Evolutionary conservation across 2,888 invertebrate genomes (phyloP).

Genomic region (Elegia similella): DNA sequence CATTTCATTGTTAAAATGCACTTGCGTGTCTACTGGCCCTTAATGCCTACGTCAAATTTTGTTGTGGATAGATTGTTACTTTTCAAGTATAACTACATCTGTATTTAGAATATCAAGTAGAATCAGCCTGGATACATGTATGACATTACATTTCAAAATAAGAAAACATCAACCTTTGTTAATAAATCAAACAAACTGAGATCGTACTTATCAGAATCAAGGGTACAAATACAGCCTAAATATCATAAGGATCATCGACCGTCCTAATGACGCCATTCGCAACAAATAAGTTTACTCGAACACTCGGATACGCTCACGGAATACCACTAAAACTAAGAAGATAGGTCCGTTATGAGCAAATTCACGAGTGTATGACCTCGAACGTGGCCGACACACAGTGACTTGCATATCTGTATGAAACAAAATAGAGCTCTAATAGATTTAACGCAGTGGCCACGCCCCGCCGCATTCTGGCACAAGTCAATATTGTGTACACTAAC

Average conservation of each 20-base stretch:
- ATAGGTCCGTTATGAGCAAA: constrained; percentile 56
- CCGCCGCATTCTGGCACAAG: constrained; percentile 58
- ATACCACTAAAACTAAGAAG: constrained; percentile 58
- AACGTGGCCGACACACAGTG: constrained; percentile 40
- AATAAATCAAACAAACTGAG: too few relatives aligned
- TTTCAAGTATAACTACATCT: too few relatives aligned
- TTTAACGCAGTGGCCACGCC: constrained; percentile 54
- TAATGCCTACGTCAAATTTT: too few relatives aligned
- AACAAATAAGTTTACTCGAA: constrained; percentile 55
- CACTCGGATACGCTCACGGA: constrained; percentile 51
- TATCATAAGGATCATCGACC: constrained; percentile 10
- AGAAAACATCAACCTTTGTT: too few relatives aligned
- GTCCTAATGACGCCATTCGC: constrained; percentile 20
- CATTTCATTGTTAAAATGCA: too few relatives aligned
- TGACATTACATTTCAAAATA: too few relatives aligned
- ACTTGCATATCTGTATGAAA: constrained; percentile 55
- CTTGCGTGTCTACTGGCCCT: too few relatives aligned
- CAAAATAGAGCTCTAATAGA: constrained; percentile 51
- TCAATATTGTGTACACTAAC: constrained; percentile 51
- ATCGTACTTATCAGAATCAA: too few relatives aligned
- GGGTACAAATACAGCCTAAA: constrained; percentile 23
- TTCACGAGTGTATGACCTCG: constrained; percentile 54
- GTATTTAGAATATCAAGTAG: too few relatives aligned
- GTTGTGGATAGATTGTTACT: too few relatives aligned
- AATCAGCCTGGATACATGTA: too few relatives aligned